Evolutionary conservation across 1,140 invertebrate genomes (phyloP), one percentile per base, ranked within the genome.

Genomic region (Drosophila obscura): DNA sequence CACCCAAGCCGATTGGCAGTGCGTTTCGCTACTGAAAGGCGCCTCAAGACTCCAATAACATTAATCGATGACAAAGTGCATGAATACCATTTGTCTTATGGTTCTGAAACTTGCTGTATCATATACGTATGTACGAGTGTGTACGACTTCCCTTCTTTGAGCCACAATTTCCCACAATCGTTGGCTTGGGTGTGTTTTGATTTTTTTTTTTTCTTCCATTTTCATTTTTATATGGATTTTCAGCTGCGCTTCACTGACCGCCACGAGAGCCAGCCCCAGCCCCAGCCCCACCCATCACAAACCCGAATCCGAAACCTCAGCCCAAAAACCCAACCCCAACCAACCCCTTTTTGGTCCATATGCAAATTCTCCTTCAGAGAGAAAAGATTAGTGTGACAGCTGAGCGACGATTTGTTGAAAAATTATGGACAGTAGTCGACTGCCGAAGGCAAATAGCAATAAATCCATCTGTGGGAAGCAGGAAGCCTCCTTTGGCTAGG

Each of bases 401-500:
- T 88, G 79, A 87, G 84, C 82, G 83, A 88, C 82, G 76, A 88
- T 88, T 87, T 87, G 83, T 83, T 88, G 79, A 80, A 78, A 87
- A 87, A 87, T 87, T 87, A 87, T 87, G 83, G 83, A 87, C 83
- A 87, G 82, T 87, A 87, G 82, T 85, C 78, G 83, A 46, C 48
- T 55, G 81, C 74, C 68, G 74, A 41, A 65, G 71, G 69, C 67
- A 75, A 79, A 83, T 87, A 87, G 81, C 82, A 85, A 75, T 75
- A 75, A 75, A 75, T 75, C 75, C 50, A 53, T 53, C 49, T 58
- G 62, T 68, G 68, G 49, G 41, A 73, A 73, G 52, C 53, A 71
- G 65, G 67, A 71, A 71, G 52, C 67, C 19, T 58, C 51, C 31
- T 31, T 58, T 13, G 19, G 19, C 28, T n/a, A n/a, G 43, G 50